A percentile compares a stretch with the other conserved stretches of the same genome.
Conservation (phyloP, 1,140 invertebrate genomes). For the Neocloeon triangulifer region DNA sequence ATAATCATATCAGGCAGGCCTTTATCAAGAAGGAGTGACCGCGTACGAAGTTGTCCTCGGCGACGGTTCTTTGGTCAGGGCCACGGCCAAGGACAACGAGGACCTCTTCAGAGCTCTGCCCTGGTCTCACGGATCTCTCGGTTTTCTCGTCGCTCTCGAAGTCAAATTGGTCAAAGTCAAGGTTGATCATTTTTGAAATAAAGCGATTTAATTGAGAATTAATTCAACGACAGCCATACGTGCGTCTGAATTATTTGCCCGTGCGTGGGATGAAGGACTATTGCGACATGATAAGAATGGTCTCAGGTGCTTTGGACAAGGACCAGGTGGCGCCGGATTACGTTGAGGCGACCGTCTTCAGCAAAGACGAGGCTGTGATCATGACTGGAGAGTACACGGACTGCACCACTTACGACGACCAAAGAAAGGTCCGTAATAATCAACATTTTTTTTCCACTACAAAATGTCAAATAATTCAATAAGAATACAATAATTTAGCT, state of each 20-base stretch:
- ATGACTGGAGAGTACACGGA: slow-evolving; percentile 26
- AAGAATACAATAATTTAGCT: no score
- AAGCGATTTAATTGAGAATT: no score
- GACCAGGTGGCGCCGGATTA: slow-evolving; percentile 19
- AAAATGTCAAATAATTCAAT: no score
- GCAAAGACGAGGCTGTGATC: slow-evolving; percentile 24
- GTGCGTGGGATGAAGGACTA: slow-evolving; percentile 23
- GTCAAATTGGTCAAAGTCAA: slow-evolving; percentile 21
- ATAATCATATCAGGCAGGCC: no score
- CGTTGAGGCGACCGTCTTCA: slow-evolving; percentile 27
- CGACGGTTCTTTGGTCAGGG: slow-evolving; percentile 22
- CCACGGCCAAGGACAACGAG: slow-evolving; percentile 20
- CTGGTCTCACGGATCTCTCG: slow-evolving; percentile 31
- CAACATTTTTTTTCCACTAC: no score
- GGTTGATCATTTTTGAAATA: no score
- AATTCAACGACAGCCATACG: slow-evolving; percentile 20
- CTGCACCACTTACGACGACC: no score
- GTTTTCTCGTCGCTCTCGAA: slow-evolving; percentile 25
- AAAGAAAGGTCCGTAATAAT: no score
- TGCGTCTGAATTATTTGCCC: slow-evolving; percentile 28
- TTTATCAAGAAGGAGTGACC: slow-evolving; percentile 26
- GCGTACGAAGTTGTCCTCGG: slow-evolving; percentile 27
- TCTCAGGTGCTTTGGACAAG: slow-evolving; percentile 21
- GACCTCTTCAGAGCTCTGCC: slow-evolving; percentile 26
- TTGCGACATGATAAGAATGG: slow-evolving; percentile 22